Percentiles rank a stretch among this genome's conserved stretches.
phyloP scores from a whole-genome alignment of 2,888 invertebrate species.

The Adela reaumurella region DNA sequence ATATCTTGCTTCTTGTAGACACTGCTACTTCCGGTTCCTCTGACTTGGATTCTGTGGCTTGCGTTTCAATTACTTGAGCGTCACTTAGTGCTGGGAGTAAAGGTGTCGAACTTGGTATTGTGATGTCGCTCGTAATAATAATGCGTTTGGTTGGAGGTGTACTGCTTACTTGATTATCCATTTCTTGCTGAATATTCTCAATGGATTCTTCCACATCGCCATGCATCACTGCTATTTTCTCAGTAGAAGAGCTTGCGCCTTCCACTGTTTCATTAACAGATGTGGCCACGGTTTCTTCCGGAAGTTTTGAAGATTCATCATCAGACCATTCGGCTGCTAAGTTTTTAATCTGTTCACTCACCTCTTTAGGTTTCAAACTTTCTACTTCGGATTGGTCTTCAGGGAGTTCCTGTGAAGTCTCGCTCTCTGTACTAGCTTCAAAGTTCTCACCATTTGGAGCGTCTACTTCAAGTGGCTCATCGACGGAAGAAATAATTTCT shows the following conservation, averaged over 20 bases:
- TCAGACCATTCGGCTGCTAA: constrained; percentile 39
- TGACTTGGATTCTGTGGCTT: too few relatives aligned
- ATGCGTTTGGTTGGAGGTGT: constrained; percentile 5
- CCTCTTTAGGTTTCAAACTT: constrained; percentile 9
- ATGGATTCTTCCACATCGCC: constrained; percentile 39
- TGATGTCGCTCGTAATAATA: constrained; percentile 1
- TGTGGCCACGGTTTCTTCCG: background rate
- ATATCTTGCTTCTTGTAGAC: constrained; percentile 27
- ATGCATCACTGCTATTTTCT: too few relatives aligned
- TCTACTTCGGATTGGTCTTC: too few relatives aligned
- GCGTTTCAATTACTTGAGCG: too few relatives aligned
- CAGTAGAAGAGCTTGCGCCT: background rate
- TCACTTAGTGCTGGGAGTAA: background rate
- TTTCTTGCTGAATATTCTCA: constrained; percentile 45
- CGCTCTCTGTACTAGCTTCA: constrained; percentile 8
- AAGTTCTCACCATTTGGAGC: constrained; percentile 10
- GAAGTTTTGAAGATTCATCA: constrained; percentile 20
- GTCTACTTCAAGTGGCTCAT: constrained; percentile 11
- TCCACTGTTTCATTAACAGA: background rate
- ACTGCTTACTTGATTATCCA: constrained; percentile 29
- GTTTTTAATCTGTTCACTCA: constrained; percentile 21
- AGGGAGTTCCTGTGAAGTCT: constrained; percentile 8
- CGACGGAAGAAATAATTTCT: constrained; percentile 10
- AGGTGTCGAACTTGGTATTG: background rate
- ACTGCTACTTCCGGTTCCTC: constrained; percentile 5